A percentile compares a stretch with the other conserved stretches of the same genome.
phyloP scores from a whole-genome alignment of 2,113 vertebrate species.

The Mirza zaza region DNA sequence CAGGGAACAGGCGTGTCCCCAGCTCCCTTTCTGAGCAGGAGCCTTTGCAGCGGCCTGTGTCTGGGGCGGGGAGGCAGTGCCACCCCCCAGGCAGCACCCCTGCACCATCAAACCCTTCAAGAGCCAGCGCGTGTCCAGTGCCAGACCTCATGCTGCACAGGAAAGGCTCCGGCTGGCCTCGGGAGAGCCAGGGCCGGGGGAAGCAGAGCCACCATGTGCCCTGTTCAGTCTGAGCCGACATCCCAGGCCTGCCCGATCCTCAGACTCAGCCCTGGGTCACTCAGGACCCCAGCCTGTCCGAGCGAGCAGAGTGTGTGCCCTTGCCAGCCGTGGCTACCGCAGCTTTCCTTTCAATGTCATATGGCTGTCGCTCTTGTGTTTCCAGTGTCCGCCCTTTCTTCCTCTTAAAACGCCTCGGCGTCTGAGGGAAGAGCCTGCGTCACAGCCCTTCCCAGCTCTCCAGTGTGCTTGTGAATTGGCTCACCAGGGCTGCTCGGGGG shows the following conservation, averaged over 20 bases:
- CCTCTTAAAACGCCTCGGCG: background rate
- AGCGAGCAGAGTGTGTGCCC: too few species aligned
- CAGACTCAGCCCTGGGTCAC: background rate
- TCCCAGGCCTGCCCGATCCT: background rate
- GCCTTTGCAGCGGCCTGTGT: background rate
- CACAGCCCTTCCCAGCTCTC: background rate
- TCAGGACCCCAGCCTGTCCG: background rate
- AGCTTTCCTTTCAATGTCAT: fast-evolving
- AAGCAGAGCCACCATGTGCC: background rate
- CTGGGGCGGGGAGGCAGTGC: background rate
- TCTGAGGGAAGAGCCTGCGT: background rate
- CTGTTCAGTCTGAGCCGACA: background rate
- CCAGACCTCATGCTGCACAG: background rate
- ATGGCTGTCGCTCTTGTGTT: too few species aligned
- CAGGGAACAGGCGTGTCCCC: background rate
- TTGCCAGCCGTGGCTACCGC: background rate
- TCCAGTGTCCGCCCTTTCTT: background rate
- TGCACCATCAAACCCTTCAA: background rate
- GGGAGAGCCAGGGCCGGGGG: background rate
- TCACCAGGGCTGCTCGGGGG: background rate
- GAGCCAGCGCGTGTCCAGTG: background rate
- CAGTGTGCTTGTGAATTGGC: background rate
- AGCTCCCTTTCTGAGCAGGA: background rate
- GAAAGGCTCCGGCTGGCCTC: background rate
- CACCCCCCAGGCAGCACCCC: background rate